A percentile compares a stretch with the other conserved stretches of the same genome.
Conservation (phyloP, 1,140 invertebrate species). For the Phocides pigmalion region DNA sequence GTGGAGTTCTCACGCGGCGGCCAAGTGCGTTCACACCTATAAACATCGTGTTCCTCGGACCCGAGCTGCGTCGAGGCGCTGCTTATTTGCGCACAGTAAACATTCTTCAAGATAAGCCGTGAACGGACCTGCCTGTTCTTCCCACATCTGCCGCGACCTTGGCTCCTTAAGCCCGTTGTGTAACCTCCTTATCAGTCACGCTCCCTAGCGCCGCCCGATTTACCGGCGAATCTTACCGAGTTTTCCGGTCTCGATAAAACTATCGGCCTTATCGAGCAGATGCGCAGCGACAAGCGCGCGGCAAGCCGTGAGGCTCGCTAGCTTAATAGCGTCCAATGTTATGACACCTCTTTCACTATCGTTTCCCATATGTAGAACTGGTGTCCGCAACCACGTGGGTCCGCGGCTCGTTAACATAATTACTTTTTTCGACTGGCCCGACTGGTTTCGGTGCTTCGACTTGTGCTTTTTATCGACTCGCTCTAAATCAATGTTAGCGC, state of each 20-base stretch:
- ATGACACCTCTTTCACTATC: conserved; percentile 60
- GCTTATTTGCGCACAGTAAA: conserved; percentile 74
- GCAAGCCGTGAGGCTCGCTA: conserved; percentile 29
- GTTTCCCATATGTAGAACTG: conserved; percentile 33
- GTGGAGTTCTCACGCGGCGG: conserved; percentile 62
- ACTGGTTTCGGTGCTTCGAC: conserved; percentile 58
- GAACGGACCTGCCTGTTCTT: conserved; percentile 73
- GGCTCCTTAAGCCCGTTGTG: conserved; percentile 69
- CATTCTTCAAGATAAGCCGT: conserved; percentile 69
- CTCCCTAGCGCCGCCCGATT: conserved; percentile 54
- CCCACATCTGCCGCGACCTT: conserved; percentile 80
- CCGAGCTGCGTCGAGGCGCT: conserved; percentile 50
- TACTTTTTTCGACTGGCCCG: conserved; percentile 58
- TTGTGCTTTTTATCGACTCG: conserved; percentile 55
- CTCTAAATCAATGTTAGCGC: conserved; percentile 56
- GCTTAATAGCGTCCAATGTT: conserved; percentile 41
- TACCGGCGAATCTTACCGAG: conserved; percentile 66
- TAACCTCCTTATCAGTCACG: conserved; percentile 78
- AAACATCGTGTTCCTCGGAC: conserved; percentile 50
- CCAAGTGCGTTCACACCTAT: conserved; percentile 72
- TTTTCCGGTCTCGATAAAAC: conserved; percentile 75
- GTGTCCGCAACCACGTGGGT: conserved; percentile 44
- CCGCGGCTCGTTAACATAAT: conserved; percentile 62
- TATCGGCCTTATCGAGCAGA: conserved; percentile 56
- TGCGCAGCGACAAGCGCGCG: conserved; percentile 38